phyloP scores from a whole-genome alignment of 2,797 vertebrate genomes.

The Peromyscus attwateri region DNA sequence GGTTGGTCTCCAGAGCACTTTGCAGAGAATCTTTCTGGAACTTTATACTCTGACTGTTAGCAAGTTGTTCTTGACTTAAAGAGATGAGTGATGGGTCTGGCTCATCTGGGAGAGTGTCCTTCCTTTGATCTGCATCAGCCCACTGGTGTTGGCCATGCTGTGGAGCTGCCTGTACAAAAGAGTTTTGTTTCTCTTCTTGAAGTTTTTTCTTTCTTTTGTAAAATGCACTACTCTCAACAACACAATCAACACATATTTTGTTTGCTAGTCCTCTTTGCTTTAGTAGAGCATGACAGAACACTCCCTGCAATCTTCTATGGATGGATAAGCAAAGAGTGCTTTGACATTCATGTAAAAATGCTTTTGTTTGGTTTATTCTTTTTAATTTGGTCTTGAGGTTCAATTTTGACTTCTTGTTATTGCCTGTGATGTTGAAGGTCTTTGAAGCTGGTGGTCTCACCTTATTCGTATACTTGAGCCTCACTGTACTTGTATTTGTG shows the following conservation, averaged over 20 bases:
- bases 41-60: background rate
- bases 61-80: background rate
- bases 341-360: background rate
- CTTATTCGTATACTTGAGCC: background rate
- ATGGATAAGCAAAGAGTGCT: background rate
- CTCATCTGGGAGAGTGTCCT: background rate
- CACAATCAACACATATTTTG: background rate
- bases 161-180: background rate
- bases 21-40: background rate
- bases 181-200: constrained; percentile 3
- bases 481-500: background rate
- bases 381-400: background rate
- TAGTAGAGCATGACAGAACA: background rate
- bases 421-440: background rate
- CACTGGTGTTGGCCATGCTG: background rate
- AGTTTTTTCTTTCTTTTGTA: background rate
- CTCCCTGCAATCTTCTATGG: background rate
- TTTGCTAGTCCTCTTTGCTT: background rate
- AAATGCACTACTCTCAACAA: background rate
- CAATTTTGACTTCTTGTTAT: background rate
- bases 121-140: background rate
- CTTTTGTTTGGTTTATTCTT: constrained; percentile 16
- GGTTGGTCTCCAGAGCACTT: background rate
- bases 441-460: background rate
- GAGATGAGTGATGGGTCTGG: background rate